phyloP scores from a whole-genome alignment of 2,113 vertebrate genomes.

The Macquaria ambigua region DNA sequence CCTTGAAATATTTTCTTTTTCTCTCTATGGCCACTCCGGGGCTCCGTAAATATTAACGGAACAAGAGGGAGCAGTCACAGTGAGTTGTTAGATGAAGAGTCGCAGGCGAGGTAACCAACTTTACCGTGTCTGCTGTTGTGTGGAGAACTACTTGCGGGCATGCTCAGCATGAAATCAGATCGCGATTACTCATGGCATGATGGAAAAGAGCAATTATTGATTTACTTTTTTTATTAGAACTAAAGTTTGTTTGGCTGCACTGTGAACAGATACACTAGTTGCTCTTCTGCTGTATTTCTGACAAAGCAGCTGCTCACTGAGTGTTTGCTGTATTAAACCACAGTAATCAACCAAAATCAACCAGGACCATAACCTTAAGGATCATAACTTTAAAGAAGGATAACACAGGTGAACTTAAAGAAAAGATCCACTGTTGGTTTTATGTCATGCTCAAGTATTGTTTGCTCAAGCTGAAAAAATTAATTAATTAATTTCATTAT shows the following conservation, averaged over 20 bases:
- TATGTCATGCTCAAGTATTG: background rate
- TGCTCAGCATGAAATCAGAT: background rate
- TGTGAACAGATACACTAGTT: background rate
- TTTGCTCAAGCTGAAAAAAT: background rate
- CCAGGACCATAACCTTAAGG: background rate
- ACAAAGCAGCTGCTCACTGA: background rate
- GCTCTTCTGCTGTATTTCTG: background rate
- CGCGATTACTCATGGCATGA: background rate
- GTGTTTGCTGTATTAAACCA: background rate
- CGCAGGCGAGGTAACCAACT: background rate
- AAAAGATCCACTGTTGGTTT: too few species aligned
- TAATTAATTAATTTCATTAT: background rate
- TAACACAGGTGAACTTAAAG: background rate
- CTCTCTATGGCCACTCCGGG: too few species aligned
- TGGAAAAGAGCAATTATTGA: background rate
- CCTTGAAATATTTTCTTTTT: too few species aligned
- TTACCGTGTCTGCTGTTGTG: background rate
- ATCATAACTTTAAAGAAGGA: background rate
- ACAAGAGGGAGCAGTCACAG: background rate
- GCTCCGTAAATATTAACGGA: background rate
- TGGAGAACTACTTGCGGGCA: background rate
- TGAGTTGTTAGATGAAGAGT: background rate
- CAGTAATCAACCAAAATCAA: background rate
- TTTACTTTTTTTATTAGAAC: background rate
- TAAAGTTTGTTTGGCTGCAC: background rate